Evolutionary conservation across 2,113 vertebrate genomes (phyloP).

Genomic region (Daboia siamensis): DNA sequence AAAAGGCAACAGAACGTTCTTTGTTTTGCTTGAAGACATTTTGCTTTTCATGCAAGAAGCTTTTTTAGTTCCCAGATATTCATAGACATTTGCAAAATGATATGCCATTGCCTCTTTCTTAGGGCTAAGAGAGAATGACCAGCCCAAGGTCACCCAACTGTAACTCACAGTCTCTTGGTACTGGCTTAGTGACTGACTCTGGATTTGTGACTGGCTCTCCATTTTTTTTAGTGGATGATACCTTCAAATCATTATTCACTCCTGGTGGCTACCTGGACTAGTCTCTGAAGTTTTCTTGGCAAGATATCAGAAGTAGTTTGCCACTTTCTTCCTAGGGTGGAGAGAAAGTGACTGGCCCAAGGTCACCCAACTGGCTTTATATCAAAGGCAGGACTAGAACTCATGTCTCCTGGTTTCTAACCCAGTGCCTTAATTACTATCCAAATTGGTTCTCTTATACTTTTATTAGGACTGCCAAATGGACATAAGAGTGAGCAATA

Average conservation of each 20-base stretch:
- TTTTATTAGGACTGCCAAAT: background rate
- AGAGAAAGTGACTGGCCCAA: background rate
- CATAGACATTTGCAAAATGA: background rate
- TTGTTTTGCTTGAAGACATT: too few relatives aligned
- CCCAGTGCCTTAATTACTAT: background rate
- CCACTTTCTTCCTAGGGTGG: background rate
- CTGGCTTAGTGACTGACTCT: background rate
- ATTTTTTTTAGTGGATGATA: background rate
- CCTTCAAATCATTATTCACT: background rate
- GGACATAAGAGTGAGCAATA: background rate
- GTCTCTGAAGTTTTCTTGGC: background rate
- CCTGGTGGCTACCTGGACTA: background rate
- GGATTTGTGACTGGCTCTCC: background rate
- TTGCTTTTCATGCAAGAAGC: background rate
- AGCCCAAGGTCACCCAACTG: background rate
- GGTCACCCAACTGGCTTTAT: background rate
- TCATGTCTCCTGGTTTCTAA: background rate
- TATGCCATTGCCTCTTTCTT: background rate
- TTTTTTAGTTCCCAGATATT: background rate
- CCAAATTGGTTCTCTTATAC: background rate
- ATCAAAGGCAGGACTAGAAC: background rate
- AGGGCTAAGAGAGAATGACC: background rate
- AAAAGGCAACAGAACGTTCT: too few relatives aligned
- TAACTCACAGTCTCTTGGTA: background rate
- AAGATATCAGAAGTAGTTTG: background rate